Base-by-base conservation (phyloP, 2,888 invertebrate species). In the Nudaria mundana region DNA sequence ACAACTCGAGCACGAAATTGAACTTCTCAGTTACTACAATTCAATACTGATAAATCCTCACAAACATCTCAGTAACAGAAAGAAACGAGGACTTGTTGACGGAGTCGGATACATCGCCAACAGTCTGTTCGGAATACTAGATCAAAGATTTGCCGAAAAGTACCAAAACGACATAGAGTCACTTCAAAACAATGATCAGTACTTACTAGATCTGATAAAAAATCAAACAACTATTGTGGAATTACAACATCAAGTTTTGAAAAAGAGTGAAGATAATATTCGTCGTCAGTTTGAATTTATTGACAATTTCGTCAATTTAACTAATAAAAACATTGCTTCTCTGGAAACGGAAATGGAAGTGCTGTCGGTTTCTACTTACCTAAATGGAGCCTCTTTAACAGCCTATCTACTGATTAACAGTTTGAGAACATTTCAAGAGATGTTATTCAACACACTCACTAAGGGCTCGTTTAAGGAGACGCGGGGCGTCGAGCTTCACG, bases 1-100 rank as follows among this genome's bases (percentile, higher is more conserved):
- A 10, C 39, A 39, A 18, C 23, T 44, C 3, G 10, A 5, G 1
- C 35, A 44, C 18, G 43, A 44, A 28, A 35, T 44, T 22, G 31
- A 43, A n/a, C 6, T 32, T 6, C 24, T 43, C 0, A 23, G 10
- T 1, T 35, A 39, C 14, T 43, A 39, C 12, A 44, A 39, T 20
- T 8, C 22, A 0, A n/a, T 44, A 2, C 31, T 39, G 3, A 35
- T 32, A 18, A 35, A 38, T 1, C 35, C 31, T 1, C 38, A 34
- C 7, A 43, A 38, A 11, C 38, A 43, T n/a, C 18, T 43, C 0
- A 31, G 26, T 3, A 22, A 22, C 22, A 12, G 39, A 3, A 44
- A 13, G 30, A 44, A 39, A 24, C 28, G 39, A 10, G 12, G 25
- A 0, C 3, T 22, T n/a, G n/a, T 25, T 5, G 6, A 6, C 30